Evolutionary conservation across 2,888 invertebrate genomes (phyloP), one percentile per base, ranked within the genome.

Genomic region (Tinea semifulvella): DNA sequence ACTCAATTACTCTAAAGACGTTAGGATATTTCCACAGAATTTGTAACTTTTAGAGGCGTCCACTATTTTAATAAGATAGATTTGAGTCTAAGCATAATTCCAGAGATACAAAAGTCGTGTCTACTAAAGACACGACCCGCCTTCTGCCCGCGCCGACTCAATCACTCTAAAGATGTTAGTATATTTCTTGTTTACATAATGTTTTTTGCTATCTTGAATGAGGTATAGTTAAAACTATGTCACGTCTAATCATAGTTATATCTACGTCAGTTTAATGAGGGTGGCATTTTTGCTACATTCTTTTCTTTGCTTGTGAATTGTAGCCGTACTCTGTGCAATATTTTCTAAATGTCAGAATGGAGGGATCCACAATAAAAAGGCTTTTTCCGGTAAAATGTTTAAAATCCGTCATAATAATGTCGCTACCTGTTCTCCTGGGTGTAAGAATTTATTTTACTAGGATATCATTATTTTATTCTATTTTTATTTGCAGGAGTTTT

Each of bases 1-100:
- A 31, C 31, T 31, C 31, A 31, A 31, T 31, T 31, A 31, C 31
- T 31, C 31, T 31, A 31, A 13, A 31, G 31, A 31, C 31, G 31
- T 31, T 31, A 31, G 31, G 31, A 31, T 14, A 31, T 31, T 31
- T 14, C 31, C 14, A 31, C 6, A 31, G 31, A 31, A 14, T 7
- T 31, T 3, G n/a, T 31, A 31, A 31, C 14, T 7, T n/a, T 13
- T 31, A 31, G 31, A 31, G 11, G 2, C n/a, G n/a, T n/a, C n/a
- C 31, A 31, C 31, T 11, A 14, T 31, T 14, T 14, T 31, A 31
- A 31, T 31, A 31, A 31, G 31, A 31, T 13, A 31, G 31, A 31
- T 31, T 31, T n/a, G 31, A 31, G 31, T 31, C 31, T 13, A 11
- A 31, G 31, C 31, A 31, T 31, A 31, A 31, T 31, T 31, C 31